phyloP scores from a whole-genome alignment of 2,888 invertebrate species.

The Lysandra bellargus region DNA sequence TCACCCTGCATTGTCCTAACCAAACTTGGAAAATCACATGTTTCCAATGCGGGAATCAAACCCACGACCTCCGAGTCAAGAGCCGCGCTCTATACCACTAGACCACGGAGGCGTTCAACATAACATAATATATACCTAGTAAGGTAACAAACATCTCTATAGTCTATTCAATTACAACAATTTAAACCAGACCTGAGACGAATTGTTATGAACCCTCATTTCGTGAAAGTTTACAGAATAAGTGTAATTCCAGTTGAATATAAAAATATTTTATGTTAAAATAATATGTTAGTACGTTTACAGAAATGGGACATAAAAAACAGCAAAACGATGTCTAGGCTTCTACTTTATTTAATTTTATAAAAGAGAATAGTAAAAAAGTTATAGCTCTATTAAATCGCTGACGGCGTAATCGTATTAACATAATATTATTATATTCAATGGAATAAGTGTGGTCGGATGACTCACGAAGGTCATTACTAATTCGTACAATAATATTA shows the following conservation, averaged over 20 bases:
- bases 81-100: too few species aligned
- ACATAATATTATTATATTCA: conserved; percentile 12
- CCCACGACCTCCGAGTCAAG: too few species aligned
- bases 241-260: too few species aligned
- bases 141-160: neutral
- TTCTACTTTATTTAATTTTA: neutral
- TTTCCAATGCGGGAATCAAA: too few species aligned
- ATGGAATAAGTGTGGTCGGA: neutral
- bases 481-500: conserved; percentile 3
- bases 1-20: too few species aligned
- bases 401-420: neutral
- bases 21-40: too few species aligned
- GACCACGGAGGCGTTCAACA: too few species aligned
- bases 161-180: neutral
- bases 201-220: neutral
- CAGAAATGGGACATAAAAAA: neutral
- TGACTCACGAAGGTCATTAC: neutral
- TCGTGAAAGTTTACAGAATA: neutral
- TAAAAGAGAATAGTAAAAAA: neutral
- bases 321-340: neutral
- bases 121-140: too few species aligned
- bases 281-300: neutral
- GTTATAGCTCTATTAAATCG: neutral
- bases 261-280: too few species aligned
- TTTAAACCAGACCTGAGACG: neutral